Conservation (phyloP, 2,888 invertebrate genomes). For the Lasioglossum villosulum region DNA sequence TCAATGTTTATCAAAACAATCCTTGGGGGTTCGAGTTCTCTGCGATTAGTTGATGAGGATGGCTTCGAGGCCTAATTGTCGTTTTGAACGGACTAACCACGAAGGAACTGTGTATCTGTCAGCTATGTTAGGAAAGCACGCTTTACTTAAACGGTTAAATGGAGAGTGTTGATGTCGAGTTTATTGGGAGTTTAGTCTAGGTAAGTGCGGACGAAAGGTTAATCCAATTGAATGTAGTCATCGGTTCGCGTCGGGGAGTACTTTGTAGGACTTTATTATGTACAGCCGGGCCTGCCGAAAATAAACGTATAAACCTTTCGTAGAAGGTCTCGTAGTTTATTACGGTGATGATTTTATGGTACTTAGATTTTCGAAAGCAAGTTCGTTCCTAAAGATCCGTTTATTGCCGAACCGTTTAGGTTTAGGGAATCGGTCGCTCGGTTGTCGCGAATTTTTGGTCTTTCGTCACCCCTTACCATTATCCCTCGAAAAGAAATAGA, state of each 20-base stretch:
- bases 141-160: background rate
- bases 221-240: background rate
- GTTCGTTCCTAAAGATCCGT: constrained; percentile 37
- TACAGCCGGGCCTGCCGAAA: background rate
- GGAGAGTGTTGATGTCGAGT: background rate
- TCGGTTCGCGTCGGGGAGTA: background rate
- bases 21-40: too few relatives aligned
- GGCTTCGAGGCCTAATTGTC: too few relatives aligned
- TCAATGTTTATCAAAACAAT: too few relatives aligned
- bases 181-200: background rate
- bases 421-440: background rate
- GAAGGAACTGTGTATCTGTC: too few relatives aligned
- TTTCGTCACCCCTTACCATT: constrained; percentile 12
- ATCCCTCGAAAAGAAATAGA: constrained; percentile 29
- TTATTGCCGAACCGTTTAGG: constrained; percentile 52
- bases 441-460: background rate
- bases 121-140: background rate
- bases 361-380: constrained; percentile 28
- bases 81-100: background rate
- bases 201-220: background rate
- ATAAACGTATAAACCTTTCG: constrained; percentile 61
- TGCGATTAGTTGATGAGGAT: too few relatives aligned
- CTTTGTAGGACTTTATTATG: background rate
- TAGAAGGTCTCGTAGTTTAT: constrained; percentile 65
- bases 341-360: constrained; percentile 72